Percentiles rank a stretch among this genome's conserved stretches.
Conservation (phyloP, 53 echinoderm and acorn worm genomes). For the Holothuria leucospilota region DNA sequence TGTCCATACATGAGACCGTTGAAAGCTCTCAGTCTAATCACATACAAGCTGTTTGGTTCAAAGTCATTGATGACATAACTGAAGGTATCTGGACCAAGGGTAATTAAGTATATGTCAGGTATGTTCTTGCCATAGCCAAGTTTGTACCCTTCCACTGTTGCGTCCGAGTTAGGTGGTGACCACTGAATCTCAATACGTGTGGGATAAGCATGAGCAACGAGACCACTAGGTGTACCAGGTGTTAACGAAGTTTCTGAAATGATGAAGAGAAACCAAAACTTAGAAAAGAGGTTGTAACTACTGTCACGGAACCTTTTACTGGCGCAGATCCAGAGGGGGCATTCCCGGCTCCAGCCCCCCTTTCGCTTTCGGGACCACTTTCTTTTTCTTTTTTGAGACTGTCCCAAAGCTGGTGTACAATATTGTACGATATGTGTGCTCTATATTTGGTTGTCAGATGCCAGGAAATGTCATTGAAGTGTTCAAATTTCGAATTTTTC, state of each 20-base stretch:
- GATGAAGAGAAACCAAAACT: neutral
- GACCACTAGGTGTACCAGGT: neutral
- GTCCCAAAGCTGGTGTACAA: too few species aligned
- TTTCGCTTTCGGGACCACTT: too few species aligned
- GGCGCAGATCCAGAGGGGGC: too few species aligned
- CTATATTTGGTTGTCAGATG: too few species aligned
- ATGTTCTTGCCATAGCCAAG: conserved; percentile 18
- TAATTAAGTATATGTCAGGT: neutral
- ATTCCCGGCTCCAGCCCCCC: too few species aligned
- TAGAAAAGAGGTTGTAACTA: neutral
- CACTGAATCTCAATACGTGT: neutral
- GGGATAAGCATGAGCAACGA: neutral
- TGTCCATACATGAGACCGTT: neutral
- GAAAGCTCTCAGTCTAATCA: neutral
- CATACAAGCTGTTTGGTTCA: neutral
- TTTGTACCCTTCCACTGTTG: neutral
- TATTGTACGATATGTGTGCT: too few species aligned
- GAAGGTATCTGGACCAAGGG: conserved; percentile 9
- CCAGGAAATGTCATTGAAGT: too few species aligned
- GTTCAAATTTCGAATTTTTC: too few species aligned
- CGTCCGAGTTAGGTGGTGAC: conserved; percentile 7
- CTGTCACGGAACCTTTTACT: too few species aligned
- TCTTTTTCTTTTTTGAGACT: too few species aligned
- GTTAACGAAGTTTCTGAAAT: neutral
- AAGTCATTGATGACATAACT: conserved; percentile 9